phyloP scores from a whole-genome alignment of 2,113 vertebrate genomes.

The rat (Rattus norvegicus) region DNA sequence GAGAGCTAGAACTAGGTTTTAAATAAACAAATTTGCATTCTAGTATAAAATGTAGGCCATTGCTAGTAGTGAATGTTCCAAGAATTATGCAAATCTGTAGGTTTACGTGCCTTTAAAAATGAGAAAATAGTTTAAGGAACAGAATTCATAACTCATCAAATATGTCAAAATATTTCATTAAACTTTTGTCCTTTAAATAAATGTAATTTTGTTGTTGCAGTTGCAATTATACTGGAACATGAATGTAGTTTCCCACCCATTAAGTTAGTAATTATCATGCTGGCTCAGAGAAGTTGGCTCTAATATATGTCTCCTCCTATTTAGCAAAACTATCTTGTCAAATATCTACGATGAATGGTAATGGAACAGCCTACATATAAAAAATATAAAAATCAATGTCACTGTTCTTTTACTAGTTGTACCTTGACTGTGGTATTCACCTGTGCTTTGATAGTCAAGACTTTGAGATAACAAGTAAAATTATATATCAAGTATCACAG shows the following conservation, averaged over 20 bases:
- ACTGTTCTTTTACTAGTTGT: neutral
- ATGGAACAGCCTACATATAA: neutral
- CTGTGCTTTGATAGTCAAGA: neutral
- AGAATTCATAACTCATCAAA: neutral
- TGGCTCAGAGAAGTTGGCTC: neutral
- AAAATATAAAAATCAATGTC: neutral
- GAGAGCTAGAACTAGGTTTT: neutral
- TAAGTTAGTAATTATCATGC: neutral
- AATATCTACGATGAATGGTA: neutral
- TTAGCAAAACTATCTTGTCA: neutral
- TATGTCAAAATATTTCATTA: neutral
- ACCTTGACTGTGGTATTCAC: neutral
- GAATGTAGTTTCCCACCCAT: neutral
- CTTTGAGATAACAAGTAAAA: neutral
- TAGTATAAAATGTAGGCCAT: neutral
- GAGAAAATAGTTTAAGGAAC: neutral
- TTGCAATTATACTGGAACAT: neutral
- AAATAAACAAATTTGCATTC: neutral
- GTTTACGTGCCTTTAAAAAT: neutral
- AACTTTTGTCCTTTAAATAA: conserved; percentile 28
- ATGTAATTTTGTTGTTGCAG: neutral
- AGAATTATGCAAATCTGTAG: neutral
- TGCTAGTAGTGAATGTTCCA: neutral
- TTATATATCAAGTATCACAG: neutral
- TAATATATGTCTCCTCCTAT: neutral